A percentile compares a stretch with the other conserved stretches of the same genome.
These are phyloP conservation scores for Pheosia gnoma DNA, from an alignment of 2,888 invertebrate genomes.

Conservation along the genomic window DNA sequence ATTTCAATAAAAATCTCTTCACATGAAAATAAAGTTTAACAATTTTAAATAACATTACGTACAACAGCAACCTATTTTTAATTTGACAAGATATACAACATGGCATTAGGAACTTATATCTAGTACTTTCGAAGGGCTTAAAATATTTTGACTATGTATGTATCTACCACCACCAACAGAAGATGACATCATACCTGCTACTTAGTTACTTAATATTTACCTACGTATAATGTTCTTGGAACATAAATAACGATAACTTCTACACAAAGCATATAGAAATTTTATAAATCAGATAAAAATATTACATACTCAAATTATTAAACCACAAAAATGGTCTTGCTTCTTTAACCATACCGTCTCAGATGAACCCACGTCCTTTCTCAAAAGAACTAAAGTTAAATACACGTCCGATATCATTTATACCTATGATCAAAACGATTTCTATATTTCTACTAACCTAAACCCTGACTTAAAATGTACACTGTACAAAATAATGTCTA, in stretches of 20 bases:
- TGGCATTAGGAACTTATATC: slow-evolving; percentile 32
- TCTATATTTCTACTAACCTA: neutral
- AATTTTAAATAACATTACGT: slow-evolving; percentile 6
- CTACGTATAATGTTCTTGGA: slow-evolving; percentile 1
- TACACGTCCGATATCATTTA: no score
- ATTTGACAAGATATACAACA: slow-evolving; percentile 32
- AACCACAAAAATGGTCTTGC: no score
- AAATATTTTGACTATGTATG: neutral
- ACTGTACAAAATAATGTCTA: neutral
- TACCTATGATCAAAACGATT: neutral
- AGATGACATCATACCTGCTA: neutral
- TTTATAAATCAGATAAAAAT: slow-evolving; percentile 1
- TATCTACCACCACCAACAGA: neutral
- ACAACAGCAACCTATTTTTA: slow-evolving; percentile 3
- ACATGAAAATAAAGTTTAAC: neutral
- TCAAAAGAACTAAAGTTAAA: no score
- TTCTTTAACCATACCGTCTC: no score
- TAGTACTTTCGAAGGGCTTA: neutral
- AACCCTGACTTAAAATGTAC: neutral
- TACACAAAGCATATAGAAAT: neutral
- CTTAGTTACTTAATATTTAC: neutral
- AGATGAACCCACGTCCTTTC: no score
- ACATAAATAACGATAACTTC: neutral
- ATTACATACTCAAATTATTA: neutral
- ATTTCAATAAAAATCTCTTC: neutral